These are phyloP conservation scores for Esox masquinongy DNA, from an alignment of 2,797 vertebrate species.

Conservation along the genomic window DNA sequence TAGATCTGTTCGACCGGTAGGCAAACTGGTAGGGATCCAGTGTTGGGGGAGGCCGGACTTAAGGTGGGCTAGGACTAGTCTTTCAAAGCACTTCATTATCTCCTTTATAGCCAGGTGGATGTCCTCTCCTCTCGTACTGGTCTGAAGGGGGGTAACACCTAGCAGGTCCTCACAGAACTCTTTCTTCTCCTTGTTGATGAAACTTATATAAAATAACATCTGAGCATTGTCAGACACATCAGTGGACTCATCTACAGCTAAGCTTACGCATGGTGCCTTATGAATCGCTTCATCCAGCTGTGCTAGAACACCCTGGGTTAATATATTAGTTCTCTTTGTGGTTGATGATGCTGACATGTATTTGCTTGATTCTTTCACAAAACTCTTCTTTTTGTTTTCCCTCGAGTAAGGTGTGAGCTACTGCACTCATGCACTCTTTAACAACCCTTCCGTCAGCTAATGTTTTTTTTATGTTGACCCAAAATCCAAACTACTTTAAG, in stretches of 20 bases:
- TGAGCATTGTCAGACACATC: slow-evolving; percentile 34
- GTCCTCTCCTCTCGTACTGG: slow-evolving; percentile 6
- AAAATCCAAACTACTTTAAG: slow-evolving; percentile 2
- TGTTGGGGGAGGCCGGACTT: too few relatives aligned
- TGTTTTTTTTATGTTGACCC: slow-evolving; percentile 25
- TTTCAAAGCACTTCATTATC: too few relatives aligned
- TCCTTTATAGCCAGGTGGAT: slow-evolving; percentile 11
- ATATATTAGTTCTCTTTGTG: slow-evolving; percentile 24
- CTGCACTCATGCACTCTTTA: slow-evolving; percentile 29
- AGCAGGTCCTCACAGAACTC: slow-evolving; percentile 13
- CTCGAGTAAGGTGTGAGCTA: slow-evolving; percentile 23
- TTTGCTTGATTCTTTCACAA: slow-evolving; percentile 33
- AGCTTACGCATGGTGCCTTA: slow-evolving; percentile 20
- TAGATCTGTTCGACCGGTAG: too few relatives aligned
- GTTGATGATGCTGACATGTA: slow-evolving; percentile 34
- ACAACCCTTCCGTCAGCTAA: slow-evolving; percentile 32
- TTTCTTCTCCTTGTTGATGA: slow-evolving; percentile 18
- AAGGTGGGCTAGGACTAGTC: too few relatives aligned
- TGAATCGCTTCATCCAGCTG: slow-evolving; percentile 30
- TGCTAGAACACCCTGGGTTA: slow-evolving; percentile 21
- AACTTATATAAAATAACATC: slow-evolving; percentile 27
- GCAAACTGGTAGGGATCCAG: too few relatives aligned
- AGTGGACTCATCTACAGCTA: slow-evolving; percentile 12
- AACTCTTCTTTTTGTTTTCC: slow-evolving; percentile 34
- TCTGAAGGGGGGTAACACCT: slow-evolving; percentile 13